Conservation (phyloP, 2,797 vertebrate species). For the Botia almorhae region DNA sequence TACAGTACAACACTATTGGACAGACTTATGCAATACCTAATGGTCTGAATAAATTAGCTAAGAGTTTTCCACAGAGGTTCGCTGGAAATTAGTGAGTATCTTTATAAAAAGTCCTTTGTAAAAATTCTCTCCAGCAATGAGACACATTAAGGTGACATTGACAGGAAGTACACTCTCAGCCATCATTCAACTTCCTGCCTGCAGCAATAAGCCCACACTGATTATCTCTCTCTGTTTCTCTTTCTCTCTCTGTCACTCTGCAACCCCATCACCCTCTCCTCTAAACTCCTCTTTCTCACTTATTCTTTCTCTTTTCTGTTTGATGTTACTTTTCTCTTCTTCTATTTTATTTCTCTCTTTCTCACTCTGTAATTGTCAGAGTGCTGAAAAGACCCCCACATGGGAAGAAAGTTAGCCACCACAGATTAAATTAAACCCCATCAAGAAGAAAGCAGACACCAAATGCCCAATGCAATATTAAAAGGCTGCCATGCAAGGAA, state of each 20-base stretch:
- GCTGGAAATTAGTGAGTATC: neutral
- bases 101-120: slow-evolving; percentile 1
- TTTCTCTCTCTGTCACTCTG: neutral
- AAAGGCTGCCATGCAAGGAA: slow-evolving; percentile 46
- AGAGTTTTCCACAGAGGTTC: neutral
- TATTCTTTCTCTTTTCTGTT: too few relatives aligned
- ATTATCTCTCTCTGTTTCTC: neutral
- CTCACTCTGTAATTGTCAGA: slow-evolving; percentile 17
- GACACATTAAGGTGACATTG: slow-evolving; percentile 49
- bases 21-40: neutral
- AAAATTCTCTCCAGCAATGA: slow-evolving; percentile 33
- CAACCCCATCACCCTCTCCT: slow-evolving; percentile 3
- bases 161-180: slow-evolving; percentile 39
- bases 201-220: slow-evolving; percentile 7
- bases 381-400: slow-evolving; percentile 32
- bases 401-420: slow-evolving; percentile 45
- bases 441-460: slow-evolving; percentile 58
- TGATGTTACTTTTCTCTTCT: slow-evolving; percentile 2
- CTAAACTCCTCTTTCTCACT: slow-evolving; percentile 5
- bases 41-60: neutral
- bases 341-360: neutral
- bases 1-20: neutral
- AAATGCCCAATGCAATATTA: slow-evolving; percentile 60
- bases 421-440: slow-evolving; percentile 54
- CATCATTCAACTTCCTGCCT: slow-evolving; percentile 41